A percentile compares a stretch with the other conserved stretches of the same genome.
Conservation (phyloP, 2,797 vertebrate species). For the Acanthopagrus latus region DNA sequence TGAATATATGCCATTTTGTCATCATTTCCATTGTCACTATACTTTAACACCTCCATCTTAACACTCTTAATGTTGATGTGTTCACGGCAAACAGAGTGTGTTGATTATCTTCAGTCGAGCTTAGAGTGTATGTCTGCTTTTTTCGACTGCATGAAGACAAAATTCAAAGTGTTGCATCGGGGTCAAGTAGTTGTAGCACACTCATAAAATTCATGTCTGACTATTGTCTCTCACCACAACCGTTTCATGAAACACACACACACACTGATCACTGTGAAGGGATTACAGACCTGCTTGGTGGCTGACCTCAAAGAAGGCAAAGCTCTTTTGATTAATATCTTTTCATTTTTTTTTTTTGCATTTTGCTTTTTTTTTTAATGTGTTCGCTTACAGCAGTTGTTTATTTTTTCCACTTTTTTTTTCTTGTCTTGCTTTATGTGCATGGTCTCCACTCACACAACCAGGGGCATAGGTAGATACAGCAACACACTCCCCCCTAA, state of each 20-base stretch:
- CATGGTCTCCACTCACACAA: constrained; percentile 64
- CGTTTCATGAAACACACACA: constrained; percentile 20
- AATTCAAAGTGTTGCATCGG: constrained; percentile 19
- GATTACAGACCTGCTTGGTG: constrained; percentile 41
- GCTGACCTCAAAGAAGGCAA: constrained; percentile 60
- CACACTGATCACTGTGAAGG: constrained; percentile 31
- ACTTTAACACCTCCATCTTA: constrained; percentile 69
- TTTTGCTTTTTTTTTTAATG: constrained; percentile 6
- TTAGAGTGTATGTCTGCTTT: constrained; percentile 35
- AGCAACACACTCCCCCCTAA: constrained; percentile 93
- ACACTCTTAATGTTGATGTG: constrained; percentile 46
- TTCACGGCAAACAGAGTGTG: constrained; percentile 8
- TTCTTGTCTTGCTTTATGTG: constrained; percentile 63
- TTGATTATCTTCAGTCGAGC: constrained; percentile 20
- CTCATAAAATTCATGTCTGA: constrained; percentile 30
- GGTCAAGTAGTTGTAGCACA: constrained; percentile 6
- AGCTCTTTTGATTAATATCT: constrained; percentile 57
- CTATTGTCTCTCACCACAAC: neutral
- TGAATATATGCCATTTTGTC: constrained; percentile 36
- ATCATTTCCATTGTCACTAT: constrained; percentile 58
- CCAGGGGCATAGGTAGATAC: constrained; percentile 91
- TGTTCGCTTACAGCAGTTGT: constrained; percentile 67
- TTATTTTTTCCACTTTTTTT: constrained; percentile 60
- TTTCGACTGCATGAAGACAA: constrained; percentile 45
- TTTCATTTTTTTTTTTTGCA: constrained; percentile 48